These are phyloP conservation scores for Platanista minor DNA, from an alignment of 2,113 vertebrate species.

Conservation along the genomic window DNA sequence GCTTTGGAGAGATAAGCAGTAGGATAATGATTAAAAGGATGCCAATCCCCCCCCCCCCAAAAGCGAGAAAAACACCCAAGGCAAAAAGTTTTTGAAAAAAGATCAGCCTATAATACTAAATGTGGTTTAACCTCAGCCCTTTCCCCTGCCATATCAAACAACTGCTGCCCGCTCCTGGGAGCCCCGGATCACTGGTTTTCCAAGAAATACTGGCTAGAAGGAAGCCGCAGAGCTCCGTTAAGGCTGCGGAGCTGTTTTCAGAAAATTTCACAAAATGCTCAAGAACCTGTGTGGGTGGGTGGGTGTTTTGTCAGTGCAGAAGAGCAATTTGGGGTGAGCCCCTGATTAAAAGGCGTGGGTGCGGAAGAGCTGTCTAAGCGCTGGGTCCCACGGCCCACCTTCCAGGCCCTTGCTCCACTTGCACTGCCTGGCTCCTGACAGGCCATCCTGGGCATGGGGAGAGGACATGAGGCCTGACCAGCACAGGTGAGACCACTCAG, in stretches of 20 bases:
- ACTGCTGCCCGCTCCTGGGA: background rate
- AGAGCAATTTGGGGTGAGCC: background rate
- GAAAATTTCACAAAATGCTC: background rate
- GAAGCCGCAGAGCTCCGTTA: background rate
- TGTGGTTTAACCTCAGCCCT: background rate
- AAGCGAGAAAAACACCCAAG: background rate
- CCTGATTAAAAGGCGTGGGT: background rate
- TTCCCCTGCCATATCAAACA: background rate
- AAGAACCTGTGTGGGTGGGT: background rate
- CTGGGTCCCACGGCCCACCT: rapidly evolving
- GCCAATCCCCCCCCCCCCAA: background rate
- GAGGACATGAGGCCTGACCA: background rate
- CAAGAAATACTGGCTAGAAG: background rate
- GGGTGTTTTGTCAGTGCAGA: background rate
- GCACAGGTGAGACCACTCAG: background rate
- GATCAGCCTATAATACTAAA: background rate
- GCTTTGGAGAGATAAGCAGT: background rate
- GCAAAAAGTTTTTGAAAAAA: background rate
- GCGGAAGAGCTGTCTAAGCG: background rate
- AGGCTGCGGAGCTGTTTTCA: background rate
- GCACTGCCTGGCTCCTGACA: background rate
- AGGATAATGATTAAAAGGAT: background rate
- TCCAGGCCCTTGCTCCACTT: background rate
- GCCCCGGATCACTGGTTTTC: background rate
- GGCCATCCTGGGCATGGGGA: background rate